Conservation (phyloP, 2,888 invertebrate genomes). For the Phyllotreta cruciferae region DNA sequence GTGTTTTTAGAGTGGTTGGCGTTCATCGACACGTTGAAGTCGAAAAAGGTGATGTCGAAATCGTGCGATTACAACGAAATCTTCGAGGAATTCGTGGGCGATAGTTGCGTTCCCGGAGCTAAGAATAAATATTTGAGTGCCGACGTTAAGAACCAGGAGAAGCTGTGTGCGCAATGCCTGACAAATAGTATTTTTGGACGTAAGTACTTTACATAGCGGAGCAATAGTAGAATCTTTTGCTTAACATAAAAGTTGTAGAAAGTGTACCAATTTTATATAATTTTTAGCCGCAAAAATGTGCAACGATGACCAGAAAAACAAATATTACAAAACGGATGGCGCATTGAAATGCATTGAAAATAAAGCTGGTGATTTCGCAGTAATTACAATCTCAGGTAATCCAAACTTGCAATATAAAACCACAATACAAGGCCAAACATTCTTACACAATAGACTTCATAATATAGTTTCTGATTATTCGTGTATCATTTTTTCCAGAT, state of each 20-base stretch:
- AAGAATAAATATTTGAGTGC: slow-evolving; percentile 62
- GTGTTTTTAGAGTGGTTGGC: slow-evolving; percentile 66
- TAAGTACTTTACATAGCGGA: slow-evolving; percentile 30
- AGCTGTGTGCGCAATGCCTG: slow-evolving; percentile 53
- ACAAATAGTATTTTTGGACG: slow-evolving; percentile 29
- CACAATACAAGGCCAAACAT: no score
- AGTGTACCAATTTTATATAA: background rate
- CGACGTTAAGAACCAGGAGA: slow-evolving; percentile 50
- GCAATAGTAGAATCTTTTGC: background rate
- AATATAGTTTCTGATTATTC: slow-evolving; percentile 4
- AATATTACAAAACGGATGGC: slow-evolving; percentile 68
- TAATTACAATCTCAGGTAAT: slow-evolving; percentile 59
- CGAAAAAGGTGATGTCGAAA: slow-evolving; percentile 59
- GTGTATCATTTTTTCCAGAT: slow-evolving; percentile 31
- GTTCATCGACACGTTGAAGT: slow-evolving; percentile 66
- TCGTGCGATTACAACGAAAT: slow-evolving; percentile 67
- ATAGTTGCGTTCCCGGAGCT: slow-evolving; percentile 71
- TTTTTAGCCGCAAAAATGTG: slow-evolving; percentile 55
- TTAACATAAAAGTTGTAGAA: background rate
- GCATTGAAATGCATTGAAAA: slow-evolving; percentile 67
- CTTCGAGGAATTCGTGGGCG: slow-evolving; percentile 65
- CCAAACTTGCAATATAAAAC: no score
- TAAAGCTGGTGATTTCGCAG: slow-evolving; percentile 66
- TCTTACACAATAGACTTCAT: no score
- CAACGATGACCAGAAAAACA: slow-evolving; percentile 63